These are phyloP conservation scores for Acropternis orthonyx DNA, from an alignment of 2,797 vertebrate genomes.

Conservation along the genomic window DNA sequence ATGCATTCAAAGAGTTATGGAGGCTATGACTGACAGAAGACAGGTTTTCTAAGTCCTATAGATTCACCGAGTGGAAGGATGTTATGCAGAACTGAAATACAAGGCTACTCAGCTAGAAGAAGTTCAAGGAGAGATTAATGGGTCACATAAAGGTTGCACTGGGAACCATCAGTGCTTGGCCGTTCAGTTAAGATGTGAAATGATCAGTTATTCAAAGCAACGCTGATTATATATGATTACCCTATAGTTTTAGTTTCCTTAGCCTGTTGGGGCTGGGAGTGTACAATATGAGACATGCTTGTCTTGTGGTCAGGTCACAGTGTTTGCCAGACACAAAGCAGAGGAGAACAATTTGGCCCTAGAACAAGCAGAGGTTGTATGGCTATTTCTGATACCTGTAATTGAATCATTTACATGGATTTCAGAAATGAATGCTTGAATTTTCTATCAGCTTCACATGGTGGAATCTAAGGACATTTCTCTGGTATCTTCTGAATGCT, in stretches of 20 bases:
- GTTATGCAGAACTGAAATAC: background rate
- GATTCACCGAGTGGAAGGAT: fast-evolving
- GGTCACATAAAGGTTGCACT: background rate
- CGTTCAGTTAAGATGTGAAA: background rate
- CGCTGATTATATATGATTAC: background rate
- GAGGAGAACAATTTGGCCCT: background rate
- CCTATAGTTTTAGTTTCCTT: background rate
- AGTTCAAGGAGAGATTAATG: background rate
- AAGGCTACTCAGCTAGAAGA: background rate
- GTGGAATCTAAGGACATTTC: background rate
- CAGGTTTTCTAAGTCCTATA: background rate
- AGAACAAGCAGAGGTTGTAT: background rate
- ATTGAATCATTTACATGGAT: background rate
- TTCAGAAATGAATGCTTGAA: background rate
- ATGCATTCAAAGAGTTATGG: background rate
- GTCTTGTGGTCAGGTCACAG: background rate
- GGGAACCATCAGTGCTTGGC: background rate
- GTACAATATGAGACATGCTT: background rate
- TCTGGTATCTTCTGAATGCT: background rate
- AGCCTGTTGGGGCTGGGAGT: background rate
- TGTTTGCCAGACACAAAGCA: background rate
- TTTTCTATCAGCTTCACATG: background rate
- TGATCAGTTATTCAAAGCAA: background rate
- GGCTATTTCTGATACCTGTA: background rate
- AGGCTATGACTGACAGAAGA: background rate